phyloP scores from a whole-genome alignment of 2,888 invertebrate genomes.

The Morpho deidamia region DNA sequence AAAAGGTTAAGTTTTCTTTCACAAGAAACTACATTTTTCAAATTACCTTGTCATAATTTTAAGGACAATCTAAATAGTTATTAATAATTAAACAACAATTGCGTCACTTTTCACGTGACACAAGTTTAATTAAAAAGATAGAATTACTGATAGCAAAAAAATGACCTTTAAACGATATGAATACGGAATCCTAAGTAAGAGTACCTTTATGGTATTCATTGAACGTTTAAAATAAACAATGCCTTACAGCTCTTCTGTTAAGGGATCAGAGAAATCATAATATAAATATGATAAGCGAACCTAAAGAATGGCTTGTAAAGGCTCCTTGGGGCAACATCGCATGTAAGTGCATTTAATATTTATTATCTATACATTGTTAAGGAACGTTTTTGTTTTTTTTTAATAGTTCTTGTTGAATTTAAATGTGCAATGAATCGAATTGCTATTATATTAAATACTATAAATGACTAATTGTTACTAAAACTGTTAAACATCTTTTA shows the following conservation, averaged over 20 bases:
- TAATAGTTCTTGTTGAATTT: neutral
- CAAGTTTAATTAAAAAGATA: too few relatives aligned
- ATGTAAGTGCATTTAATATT: constrained; percentile 14
- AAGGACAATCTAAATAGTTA: too few relatives aligned
- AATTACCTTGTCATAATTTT: too few relatives aligned
- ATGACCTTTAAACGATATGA: neutral
- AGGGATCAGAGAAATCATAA: neutral
- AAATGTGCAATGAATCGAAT: neutral
- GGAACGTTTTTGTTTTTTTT: neutral
- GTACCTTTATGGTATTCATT: too few relatives aligned
- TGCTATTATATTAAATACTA: neutral
- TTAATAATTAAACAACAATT: too few relatives aligned
- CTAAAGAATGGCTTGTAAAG: constrained; percentile 52
- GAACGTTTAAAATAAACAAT: too few relatives aligned
- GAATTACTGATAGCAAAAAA: neutral
- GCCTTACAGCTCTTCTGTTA: too few relatives aligned
- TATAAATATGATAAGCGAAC: constrained; percentile 9
- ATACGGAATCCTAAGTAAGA: too few relatives aligned
- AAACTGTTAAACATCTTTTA: too few relatives aligned
- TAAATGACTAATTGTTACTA: neutral
- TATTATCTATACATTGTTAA: neutral
- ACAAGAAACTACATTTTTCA: too few relatives aligned
- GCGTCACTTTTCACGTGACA: too few relatives aligned
- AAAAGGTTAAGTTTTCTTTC: too few relatives aligned
- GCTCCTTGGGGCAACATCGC: constrained; percentile 76